phyloP scores from a whole-genome alignment of 2,888 invertebrate species.

The Pheosia tremula region DNA sequence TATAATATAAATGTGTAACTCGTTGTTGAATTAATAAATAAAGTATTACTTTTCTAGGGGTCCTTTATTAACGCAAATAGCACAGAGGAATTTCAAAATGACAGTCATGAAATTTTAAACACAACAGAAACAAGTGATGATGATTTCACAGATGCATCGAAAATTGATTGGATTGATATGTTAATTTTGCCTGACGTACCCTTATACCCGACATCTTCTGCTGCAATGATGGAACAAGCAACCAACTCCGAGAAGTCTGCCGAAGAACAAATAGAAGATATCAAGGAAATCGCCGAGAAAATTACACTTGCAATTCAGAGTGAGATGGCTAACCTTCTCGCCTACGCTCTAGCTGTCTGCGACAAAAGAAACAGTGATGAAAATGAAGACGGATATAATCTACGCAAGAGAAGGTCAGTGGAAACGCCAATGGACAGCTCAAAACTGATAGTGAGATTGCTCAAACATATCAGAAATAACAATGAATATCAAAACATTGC shows the following conservation, averaged over 20 bases:
- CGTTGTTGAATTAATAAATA: neutral
- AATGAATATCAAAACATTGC: slow-evolving; percentile 79
- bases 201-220: slow-evolving; percentile 58
- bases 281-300: slow-evolving; percentile 65
- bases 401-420: slow-evolving; percentile 61
- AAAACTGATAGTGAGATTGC: slow-evolving; percentile 63
- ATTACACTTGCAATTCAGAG: slow-evolving; percentile 62
- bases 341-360: slow-evolving; percentile 52
- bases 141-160: slow-evolving; percentile 42
- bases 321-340: slow-evolving; percentile 66
- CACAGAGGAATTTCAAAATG: slow-evolving; percentile 34
- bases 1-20: neutral
- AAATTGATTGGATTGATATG: slow-evolving; percentile 63
- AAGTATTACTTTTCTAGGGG: slow-evolving; percentile 49
- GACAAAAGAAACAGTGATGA: slow-evolving; percentile 48
- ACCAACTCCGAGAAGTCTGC: slow-evolving; percentile 58
- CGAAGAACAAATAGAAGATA: slow-evolving; percentile 72
- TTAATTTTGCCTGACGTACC: slow-evolving; percentile 48
- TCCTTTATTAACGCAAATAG: slow-evolving; percentile 49
- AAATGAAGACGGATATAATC: slow-evolving; percentile 43
- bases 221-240: slow-evolving; percentile 64
- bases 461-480: slow-evolving; percentile 73
- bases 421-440: slow-evolving; percentile 74
- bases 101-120: slow-evolving; percentile 35
- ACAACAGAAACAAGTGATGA: slow-evolving; percentile 40